Percentiles rank a stretch among this genome's conserved stretches.
Evolutionary conservation across 2,797 vertebrate genomes (phyloP).

Genomic region (Argentina silus): DNA sequence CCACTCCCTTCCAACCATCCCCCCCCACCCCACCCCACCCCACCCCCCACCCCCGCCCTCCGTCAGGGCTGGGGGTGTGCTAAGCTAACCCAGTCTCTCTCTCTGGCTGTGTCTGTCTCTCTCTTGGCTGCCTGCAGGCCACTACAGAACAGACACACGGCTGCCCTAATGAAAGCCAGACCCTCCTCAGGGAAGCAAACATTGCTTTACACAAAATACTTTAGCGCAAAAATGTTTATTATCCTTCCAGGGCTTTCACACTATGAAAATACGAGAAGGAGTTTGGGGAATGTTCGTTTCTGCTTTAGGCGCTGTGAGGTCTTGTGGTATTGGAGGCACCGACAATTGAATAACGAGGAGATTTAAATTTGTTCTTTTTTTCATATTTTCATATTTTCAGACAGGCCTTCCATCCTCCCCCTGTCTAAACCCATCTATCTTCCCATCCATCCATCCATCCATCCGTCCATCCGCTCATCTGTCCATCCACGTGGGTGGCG

Average conservation of each 20-base stretch:
- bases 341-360: background rate
- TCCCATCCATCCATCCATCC: conserved; percentile 27
- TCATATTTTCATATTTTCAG: conserved; percentile 1
- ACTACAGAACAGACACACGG: conserved; percentile 30
- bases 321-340: conserved; percentile 8
- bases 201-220: conserved; percentile 74
- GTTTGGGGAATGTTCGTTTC: conserved; percentile 40
- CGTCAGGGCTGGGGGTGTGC: too few relatives aligned
- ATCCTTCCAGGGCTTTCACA: conserved; percentile 67
- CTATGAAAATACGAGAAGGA: conserved; percentile 55
- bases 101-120: background rate
- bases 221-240: conserved; percentile 74
- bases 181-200: conserved; percentile 67
- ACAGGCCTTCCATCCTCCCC: background rate
- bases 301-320: conserved; percentile 59
- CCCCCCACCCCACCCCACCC: too few relatives aligned
- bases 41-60: too few relatives aligned
- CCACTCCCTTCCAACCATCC: too few relatives aligned
- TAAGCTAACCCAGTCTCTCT: too few relatives aligned
- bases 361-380: conserved; percentile 1
- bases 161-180: conserved; percentile 74
- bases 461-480: conserved; percentile 46
- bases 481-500: conserved; percentile 76
- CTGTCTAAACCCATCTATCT: conserved; percentile 7
- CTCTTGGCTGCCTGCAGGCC: conserved; percentile 13